phyloP scores from a whole-genome alignment of 1,140 invertebrate genomes.

The Tachypleus tridentatus region DNA sequence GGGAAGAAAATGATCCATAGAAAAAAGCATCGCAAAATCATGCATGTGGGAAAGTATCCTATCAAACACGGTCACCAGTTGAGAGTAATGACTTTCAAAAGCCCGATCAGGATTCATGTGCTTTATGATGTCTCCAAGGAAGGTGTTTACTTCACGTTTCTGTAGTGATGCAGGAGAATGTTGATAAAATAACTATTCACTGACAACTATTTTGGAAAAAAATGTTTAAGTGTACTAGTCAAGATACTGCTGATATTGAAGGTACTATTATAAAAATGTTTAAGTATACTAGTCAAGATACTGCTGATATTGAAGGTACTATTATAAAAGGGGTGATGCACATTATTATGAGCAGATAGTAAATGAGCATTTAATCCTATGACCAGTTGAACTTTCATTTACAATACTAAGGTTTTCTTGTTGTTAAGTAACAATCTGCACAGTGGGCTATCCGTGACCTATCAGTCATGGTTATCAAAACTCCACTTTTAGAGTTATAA shows the following conservation, averaged over 20 bases:
- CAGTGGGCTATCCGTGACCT: no score
- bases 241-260: background rate
- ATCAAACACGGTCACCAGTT: conserved; percentile 61
- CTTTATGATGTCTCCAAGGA: conserved; percentile 70
- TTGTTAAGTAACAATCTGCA: no score
- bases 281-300: no score
- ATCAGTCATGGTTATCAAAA: no score
- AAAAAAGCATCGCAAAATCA: conserved; percentile 61
- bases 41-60: conserved; percentile 53
- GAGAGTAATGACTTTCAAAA: conserved; percentile 61
- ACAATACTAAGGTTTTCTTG: no score
- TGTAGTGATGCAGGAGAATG: conserved; percentile 32
- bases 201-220: conserved; percentile 3
- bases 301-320: background rate
- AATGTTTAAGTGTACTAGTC: background rate
- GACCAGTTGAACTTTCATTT: no score
- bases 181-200: conserved; percentile 24
- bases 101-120: conserved; percentile 53
- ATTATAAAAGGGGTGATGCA: conserved; percentile 2
- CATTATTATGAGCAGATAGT: no score
- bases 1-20: conserved; percentile 78
- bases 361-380: no score
- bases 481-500: no score
- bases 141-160: conserved; percentile 66
- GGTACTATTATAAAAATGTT: background rate